Base-by-base conservation (phyloP, 2,888 invertebrate genomes). In the Chloromyia formosa region DNA sequence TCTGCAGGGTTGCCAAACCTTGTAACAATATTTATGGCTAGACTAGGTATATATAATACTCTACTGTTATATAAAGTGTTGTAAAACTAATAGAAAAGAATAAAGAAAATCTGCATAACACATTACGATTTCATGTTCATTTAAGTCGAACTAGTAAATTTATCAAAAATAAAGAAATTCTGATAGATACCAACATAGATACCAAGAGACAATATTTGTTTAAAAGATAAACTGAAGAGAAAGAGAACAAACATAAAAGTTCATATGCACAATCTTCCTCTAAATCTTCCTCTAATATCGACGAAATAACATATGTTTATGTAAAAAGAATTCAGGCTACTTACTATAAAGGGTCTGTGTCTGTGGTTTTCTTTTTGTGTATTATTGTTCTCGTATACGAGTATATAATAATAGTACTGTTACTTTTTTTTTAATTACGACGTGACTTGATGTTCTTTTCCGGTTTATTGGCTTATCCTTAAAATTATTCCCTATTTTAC, bases 361-460 rank as follows among this genome's bases (percentile, higher is more conserved):
- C 18, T 4, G 56, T 35, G 2, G 2, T 2, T 62, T n/a, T 62
- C 40, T 66, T 45, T 49, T 22, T 66, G 45, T 49, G 45, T n/a
- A 49, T 66, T 66, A 49, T 66, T 49, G 66, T 56, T 71, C 22
- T 71, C 56, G 18, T 56, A 58, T n/a, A n/a, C n/a, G n/a, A n/a
- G n/a, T 71, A 35, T 58, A 14, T 35, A 69, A 53, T 69, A 53
- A 53, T 14, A 40, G 62, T 62, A 69, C 23, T 18, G n/a, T 69
- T 69, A n/a, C n/a, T n/a, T n/a, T n/a, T n/a, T n/a, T n/a, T n/a
- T 23, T 56, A 69, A 56, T 69, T 69, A 71, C 58, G 56, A 16
- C 56, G 56, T 40, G 54, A 69, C 35, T 56, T 56, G 71, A 58
- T 40, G 20, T 22, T 66, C 2, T 35, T 35, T 35, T 35, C 7